These are phyloP conservation scores for Autographa gamma DNA, from an alignment of 2,888 invertebrate species.

Conservation along the genomic window DNA sequence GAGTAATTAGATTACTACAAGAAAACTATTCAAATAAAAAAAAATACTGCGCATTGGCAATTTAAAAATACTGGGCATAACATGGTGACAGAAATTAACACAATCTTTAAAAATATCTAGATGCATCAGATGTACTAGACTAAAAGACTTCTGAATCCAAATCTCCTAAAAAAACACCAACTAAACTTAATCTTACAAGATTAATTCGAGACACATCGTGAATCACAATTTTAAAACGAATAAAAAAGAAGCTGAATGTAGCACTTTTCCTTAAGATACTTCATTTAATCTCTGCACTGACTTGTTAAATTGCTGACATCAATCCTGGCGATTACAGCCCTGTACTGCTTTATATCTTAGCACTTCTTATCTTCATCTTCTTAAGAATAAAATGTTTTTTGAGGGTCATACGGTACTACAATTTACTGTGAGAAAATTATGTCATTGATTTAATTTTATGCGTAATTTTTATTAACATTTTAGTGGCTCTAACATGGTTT, in stretches of 20 bases:
- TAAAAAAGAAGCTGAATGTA: slow-evolving; percentile 59
- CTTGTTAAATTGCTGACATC: slow-evolving; percentile 79
- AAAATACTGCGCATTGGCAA: too few species aligned
- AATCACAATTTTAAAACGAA: slow-evolving; percentile 63
- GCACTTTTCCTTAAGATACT: slow-evolving; percentile 72
- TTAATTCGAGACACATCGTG: slow-evolving; percentile 66
- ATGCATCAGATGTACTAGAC: neutral
- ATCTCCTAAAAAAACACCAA: slow-evolving; percentile 28
- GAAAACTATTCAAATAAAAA: too few species aligned
- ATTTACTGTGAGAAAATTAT: neutral
- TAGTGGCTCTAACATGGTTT: too few species aligned
- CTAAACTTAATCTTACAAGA: slow-evolving; percentile 46
- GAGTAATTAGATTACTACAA: too few species aligned
- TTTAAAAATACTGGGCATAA: too few species aligned
- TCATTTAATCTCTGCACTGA: slow-evolving; percentile 77
- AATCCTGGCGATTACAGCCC: slow-evolving; percentile 74
- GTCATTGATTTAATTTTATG: neutral
- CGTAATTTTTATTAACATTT: neutral
- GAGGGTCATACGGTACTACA: neutral
- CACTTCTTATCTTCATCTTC: slow-evolving; percentile 44
- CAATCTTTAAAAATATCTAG: neutral
- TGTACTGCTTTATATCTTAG: slow-evolving; percentile 50
- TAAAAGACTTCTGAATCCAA: neutral
- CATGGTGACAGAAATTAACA: neutral
- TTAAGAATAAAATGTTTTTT: neutral